Base-by-base conservation (phyloP, 2,888 invertebrate species). In the Thalpophila matura region DNA sequence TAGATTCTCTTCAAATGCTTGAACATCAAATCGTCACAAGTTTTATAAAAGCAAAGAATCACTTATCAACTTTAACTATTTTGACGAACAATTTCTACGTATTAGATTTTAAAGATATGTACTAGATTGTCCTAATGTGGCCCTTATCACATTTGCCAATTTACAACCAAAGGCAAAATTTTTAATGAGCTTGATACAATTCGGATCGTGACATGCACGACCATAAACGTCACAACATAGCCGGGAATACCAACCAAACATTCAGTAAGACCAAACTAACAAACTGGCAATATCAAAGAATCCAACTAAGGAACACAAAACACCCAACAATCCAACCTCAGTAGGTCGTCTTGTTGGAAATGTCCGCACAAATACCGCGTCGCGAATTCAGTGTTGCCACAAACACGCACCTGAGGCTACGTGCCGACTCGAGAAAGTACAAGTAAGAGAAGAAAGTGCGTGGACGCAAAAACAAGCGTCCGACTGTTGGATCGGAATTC, bases 401-500 rank as follows among this genome's bases (percentile, higher is more conserved):
- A 71, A 74, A 57, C 68, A 71, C 74, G 68, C 74, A 80, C 80
- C 76, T 79, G 74, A 69, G 65, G 68, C 76, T 81, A 82, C 83
- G 80, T 81, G 79, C 77, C 79, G 81, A 73, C 75, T 59, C 82
- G 90, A 91, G 93, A 93, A 93, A 93, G 93, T 92, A 89, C 85
- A 86, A 87, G 86, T 85, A 83, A 81, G 78, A 86, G 88, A 92
- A 89, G 92, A 93, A 93, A 93, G 93, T 91, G 91, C 90, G 92
- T 89, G 81, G 80, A 85, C 81, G 86, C 87, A 88, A 89, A 91
- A 91, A 91, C 89, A 86, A 74, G 79, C 80, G 75, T 80, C 82
- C 80, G 80, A 85, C 83, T 74, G 79, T 83, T 81, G 86, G 85
- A 82, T 83, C 69, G 89, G 90, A 89, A 91, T 92, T 87, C 86